Percentiles rank a stretch among this genome's conserved stretches.
phyloP scores from a whole-genome alignment of 2,113 vertebrate species.

The Cheilinus undulatus region DNA sequence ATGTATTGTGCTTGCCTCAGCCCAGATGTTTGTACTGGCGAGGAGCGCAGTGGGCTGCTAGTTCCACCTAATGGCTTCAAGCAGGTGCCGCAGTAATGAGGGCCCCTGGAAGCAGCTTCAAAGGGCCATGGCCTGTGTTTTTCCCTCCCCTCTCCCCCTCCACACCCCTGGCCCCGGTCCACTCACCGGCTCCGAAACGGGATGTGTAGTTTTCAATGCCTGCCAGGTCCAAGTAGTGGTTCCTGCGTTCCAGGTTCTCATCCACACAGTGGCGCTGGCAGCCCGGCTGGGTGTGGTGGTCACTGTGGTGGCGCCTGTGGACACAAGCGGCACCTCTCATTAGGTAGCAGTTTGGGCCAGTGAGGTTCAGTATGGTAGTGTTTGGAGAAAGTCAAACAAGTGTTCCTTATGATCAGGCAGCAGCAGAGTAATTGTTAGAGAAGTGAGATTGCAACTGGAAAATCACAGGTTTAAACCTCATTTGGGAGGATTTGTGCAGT shows the following conservation, averaged over 20 bases:
- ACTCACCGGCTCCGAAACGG: constrained; percentile 93
- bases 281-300: constrained; percentile 89
- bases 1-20: constrained; percentile 68
- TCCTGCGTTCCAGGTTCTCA: constrained; percentile 99
- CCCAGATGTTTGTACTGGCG: constrained; percentile 75
- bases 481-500: constrained; percentile 13
- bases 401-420: constrained; percentile 58
- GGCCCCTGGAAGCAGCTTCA: constrained; percentile 69
- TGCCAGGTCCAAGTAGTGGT: constrained; percentile 99
- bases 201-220: constrained; percentile 99
- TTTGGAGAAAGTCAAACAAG: constrained; percentile 63
- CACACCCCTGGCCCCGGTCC: constrained; percentile 42
- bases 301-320: constrained; percentile 91
- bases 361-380: constrained; percentile 48
- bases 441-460: constrained; percentile 50
- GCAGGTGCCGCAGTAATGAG: constrained; percentile 77
- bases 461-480: constrained; percentile 56
- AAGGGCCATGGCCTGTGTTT: constrained; percentile 47
- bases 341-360: constrained; percentile 60
- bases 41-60: constrained; percentile 41
- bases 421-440: constrained; percentile 50
- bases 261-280: constrained; percentile 95
- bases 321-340: constrained; percentile 77
- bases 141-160: constrained; percentile 25
- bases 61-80: constrained; percentile 66